Base-by-base conservation (phyloP, 2,888 invertebrate species). In the Tetanocera ferruginea region DNA sequence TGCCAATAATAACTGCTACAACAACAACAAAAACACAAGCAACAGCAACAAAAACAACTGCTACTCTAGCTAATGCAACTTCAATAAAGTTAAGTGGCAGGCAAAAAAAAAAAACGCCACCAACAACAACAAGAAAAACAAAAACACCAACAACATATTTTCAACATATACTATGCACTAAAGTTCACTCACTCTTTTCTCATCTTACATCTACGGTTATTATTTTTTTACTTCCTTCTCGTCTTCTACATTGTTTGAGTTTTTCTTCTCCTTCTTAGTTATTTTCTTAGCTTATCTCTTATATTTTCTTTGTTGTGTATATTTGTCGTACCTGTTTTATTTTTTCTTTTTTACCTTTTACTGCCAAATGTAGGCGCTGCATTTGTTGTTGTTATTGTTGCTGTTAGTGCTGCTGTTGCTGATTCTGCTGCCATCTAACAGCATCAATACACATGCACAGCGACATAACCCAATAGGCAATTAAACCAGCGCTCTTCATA, bases 111-210 rank as follows among this genome's bases (percentile, higher is more conserved):
- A 71, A n/a, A 55, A 31, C n/a, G n/a, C n/a, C n/a, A n/a, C n/a
- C 34, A 37, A 23, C 62, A 73, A 73, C 23, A 28, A 43, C 43
- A 74, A 49, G 8, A 73, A 49, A 17, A 62, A 52, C 64, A 51
- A 75, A 52, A 57, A 57, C 25, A 72, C 37, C n/a, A 11, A 52
- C 31, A 71, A 43, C 19, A 70, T 70, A 23, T 49, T 34, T 60
- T 37, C 37, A 62, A 64, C 28, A 55, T 57, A 71, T 17, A n/a
- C n/a, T n/a, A 62, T 62, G 49, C 25, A 74, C 34, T 67, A 67
- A 75, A 75, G 75, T 75, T 75, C 75, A 75, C 37, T 75, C 76
- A 70, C 76, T 76, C 76, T 64, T 75, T 62, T 17, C 57, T 60
- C 70, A 60, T 70, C 51, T n/a, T 37, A 17, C 34, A 37, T 55